Percentiles rank a stretch among this genome's conserved stretches.
Conservation (phyloP, 2,113 vertebrate species). For the Heterotis niloticus region DNA sequence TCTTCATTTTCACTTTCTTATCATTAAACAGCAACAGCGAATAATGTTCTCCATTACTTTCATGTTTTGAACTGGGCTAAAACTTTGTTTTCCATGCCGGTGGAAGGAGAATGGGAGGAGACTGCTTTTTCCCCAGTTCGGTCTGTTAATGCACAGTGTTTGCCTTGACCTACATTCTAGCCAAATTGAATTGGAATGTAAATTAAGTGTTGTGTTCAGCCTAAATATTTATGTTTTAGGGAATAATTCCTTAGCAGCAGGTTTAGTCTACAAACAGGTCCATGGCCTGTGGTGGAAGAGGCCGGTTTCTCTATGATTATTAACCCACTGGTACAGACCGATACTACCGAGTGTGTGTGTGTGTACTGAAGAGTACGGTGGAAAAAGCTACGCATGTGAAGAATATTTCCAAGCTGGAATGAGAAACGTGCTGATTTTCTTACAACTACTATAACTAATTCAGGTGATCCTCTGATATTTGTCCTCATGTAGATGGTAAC, state of each 20-base stretch:
- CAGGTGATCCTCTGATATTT: too few species aligned
- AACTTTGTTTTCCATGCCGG: neutral
- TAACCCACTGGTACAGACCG: neutral
- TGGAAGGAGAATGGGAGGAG: neutral
- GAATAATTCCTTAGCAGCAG: neutral
- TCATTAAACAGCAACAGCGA: neutral
- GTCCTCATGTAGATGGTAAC: too few species aligned
- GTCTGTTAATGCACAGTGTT: constrained; percentile 6
- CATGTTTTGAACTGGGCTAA: neutral
- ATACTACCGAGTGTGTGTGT: neutral
- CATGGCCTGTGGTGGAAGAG: neutral
- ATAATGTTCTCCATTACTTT: neutral
- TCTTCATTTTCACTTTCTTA: constrained; percentile 11
- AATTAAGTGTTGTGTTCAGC: constrained; percentile 1
- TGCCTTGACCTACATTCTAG: constrained; percentile 13
- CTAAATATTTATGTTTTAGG: constrained; percentile 12
- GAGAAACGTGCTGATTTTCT: too few species aligned
- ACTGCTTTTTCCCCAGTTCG: neutral
- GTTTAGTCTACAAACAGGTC: constrained; percentile 8
- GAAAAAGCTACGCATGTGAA: neutral
- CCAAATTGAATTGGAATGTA: neutral
- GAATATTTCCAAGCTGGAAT: too few species aligned
- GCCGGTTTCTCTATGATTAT: neutral
- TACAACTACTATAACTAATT: too few species aligned
- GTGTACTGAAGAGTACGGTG: neutral